These are phyloP conservation scores for Acanthopagrus latus DNA, from an alignment of 2,797 vertebrate genomes.

Conservation along the genomic window DNA sequence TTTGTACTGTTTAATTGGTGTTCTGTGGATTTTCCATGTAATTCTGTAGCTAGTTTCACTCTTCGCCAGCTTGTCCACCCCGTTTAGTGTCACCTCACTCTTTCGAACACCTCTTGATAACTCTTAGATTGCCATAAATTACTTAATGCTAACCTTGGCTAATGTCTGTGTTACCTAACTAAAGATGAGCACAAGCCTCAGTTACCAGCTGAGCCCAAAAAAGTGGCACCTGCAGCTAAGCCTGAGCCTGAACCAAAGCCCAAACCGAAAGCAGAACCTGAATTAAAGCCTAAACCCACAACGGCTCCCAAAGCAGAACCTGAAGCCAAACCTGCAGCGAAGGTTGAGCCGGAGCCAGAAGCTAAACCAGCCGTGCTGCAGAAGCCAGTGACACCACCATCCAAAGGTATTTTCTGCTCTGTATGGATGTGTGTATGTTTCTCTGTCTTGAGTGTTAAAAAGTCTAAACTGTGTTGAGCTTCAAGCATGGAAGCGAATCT, in stretches of 20 bases:
- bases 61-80: slow-evolving; percentile 13
- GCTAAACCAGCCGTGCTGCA: slow-evolving; percentile 59
- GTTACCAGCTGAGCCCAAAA: slow-evolving; percentile 82
- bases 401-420: slow-evolving; percentile 88
- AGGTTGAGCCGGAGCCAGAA: slow-evolving; percentile 62
- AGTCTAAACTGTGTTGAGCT: slow-evolving; percentile 64
- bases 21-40: slow-evolving; percentile 1
- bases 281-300: slow-evolving; percentile 49
- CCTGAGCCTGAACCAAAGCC: slow-evolving; percentile 61
- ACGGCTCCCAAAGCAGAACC: slow-evolving; percentile 39
- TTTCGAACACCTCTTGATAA: slow-evolving; percentile 38
- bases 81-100: slow-evolving; percentile 18
- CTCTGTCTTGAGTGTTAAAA: slow-evolving; percentile 31
- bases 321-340: slow-evolving; percentile 54
- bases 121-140: slow-evolving; percentile 11
- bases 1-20: neutral
- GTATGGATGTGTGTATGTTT: slow-evolving; percentile 36
- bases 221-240: slow-evolving; percentile 61
- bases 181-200: slow-evolving; percentile 81
- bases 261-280: slow-evolving; percentile 46
- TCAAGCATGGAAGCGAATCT: slow-evolving; percentile 72
- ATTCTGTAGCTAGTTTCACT: slow-evolving; percentile 2
- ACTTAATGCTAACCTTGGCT: slow-evolving; percentile 65
- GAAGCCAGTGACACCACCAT: slow-evolving; percentile 80
- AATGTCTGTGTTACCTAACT: slow-evolving; percentile 83